Conservation (phyloP, 1,140 invertebrate species). For the Drosophila neocordata region DNA sequence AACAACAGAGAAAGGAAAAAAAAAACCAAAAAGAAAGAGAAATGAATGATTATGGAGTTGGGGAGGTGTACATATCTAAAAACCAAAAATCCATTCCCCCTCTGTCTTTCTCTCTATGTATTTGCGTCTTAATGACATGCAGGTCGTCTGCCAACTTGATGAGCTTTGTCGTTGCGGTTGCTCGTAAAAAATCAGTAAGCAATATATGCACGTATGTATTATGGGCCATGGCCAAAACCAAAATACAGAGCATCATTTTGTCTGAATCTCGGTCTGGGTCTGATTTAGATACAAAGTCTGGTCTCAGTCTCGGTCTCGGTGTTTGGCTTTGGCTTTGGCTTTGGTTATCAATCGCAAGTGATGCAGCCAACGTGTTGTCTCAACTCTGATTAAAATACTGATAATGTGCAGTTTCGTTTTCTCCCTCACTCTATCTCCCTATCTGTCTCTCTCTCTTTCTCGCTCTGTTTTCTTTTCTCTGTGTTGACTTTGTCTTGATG, state of each 20-base stretch:
- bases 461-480: not conserved
- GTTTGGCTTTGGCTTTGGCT: constrained; percentile 9
- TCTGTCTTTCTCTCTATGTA: constrained; percentile 2
- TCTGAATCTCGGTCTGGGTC: constrained; percentile 21
- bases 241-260: constrained; percentile 4
- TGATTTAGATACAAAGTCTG: not conserved
- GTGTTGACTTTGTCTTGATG: constrained; percentile 29
- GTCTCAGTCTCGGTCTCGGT: constrained; percentile 5
- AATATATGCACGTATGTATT: not conserved
- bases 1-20: constrained; percentile 28
- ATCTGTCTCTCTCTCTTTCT: constrained; percentile 3
- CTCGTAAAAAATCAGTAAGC: constrained; percentile 34
- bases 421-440: constrained; percentile 11
- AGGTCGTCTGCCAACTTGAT: constrained; percentile 51
- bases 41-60: constrained; percentile 64
- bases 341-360: constrained; percentile 55
- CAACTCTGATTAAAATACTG: constrained; percentile 70
- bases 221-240: constrained; percentile 10
- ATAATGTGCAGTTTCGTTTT: constrained; percentile 44
- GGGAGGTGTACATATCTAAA: constrained; percentile 19
- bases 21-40: constrained; percentile 33
- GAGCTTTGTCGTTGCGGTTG: constrained; percentile 31
- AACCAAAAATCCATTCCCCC: constrained; percentile 16
- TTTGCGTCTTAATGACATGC: constrained; percentile 61
- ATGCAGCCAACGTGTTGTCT: constrained; percentile 38